A percentile compares a stretch with the other conserved stretches of the same genome.
These are phyloP conservation scores for Acheta domesticus DNA, from an alignment of 2,888 invertebrate species.

Conservation along the genomic window DNA sequence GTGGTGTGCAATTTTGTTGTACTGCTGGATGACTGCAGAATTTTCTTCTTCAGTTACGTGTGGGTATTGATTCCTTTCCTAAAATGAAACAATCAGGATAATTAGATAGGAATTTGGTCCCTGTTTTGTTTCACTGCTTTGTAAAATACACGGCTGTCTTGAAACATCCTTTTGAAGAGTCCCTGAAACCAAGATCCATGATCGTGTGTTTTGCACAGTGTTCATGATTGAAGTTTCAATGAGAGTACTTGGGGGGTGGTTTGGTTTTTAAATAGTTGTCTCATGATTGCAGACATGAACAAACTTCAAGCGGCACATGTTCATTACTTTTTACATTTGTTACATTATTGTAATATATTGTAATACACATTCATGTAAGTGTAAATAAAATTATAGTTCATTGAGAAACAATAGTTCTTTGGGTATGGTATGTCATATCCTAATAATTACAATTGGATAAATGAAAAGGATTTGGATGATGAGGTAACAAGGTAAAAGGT, in stretches of 20 bases:
- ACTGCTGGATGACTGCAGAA: not conserved
- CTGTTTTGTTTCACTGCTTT: slow-evolving; percentile 6
- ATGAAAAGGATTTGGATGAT: not conserved
- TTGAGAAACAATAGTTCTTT: not conserved
- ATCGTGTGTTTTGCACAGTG: not conserved
- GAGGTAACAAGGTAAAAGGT: not conserved
- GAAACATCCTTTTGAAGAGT: not conserved
- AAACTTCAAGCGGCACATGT: slow-evolving; percentile 18
- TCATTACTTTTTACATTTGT: slow-evolving; percentile 9
- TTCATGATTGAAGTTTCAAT: not conserved
- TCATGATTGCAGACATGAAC: not conserved
- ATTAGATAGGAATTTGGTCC: not conserved
- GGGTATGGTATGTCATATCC: slow-evolving; percentile 18
- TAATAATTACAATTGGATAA: slow-evolving; percentile 9
- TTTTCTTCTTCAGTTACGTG: slow-evolving; percentile 10
- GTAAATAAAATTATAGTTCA: slow-evolving; percentile 18
- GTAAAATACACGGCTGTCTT: not conserved
- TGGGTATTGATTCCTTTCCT: not conserved
- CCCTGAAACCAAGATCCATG: not conserved
- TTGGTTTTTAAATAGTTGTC: not conserved
- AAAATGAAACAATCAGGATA: slow-evolving; percentile 10
- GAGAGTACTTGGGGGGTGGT: not conserved
- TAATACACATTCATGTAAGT: slow-evolving; percentile 7
- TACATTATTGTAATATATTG: slow-evolving; percentile 18
- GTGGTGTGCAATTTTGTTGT: slow-evolving; percentile 25